Evolutionary conservation across 2,797 vertebrate species (phyloP).

Genomic region (Galaxias olidus): DNA sequence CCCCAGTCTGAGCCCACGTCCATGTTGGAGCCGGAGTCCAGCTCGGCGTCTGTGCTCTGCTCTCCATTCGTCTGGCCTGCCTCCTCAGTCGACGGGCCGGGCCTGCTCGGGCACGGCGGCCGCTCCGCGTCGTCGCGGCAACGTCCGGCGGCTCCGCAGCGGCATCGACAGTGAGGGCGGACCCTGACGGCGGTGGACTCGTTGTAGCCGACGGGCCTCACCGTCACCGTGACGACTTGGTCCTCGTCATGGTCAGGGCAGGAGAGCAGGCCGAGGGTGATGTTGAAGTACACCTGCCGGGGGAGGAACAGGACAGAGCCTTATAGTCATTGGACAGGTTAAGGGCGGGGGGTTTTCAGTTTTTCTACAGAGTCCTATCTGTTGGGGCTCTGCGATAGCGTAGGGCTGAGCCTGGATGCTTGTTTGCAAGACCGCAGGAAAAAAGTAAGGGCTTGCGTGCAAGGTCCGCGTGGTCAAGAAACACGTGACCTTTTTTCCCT

Average conservation of each 20-base stretch:
- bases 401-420: too few species aligned
- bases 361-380: too few species aligned
- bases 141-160: slow-evolving; percentile 58
- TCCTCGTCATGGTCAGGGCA: slow-evolving; percentile 72
- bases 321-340: neutral
- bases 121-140: slow-evolving; percentile 54
- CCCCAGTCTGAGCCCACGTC: slow-evolving; percentile 40
- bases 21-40: slow-evolving; percentile 1
- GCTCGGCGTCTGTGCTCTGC: slow-evolving; percentile 1
- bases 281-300: slow-evolving; percentile 88
- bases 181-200: slow-evolving; percentile 84
- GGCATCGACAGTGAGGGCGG: slow-evolving; percentile 81
- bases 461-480: neutral
- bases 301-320: slow-evolving; percentile 29
- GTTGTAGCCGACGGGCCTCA: slow-evolving; percentile 93
- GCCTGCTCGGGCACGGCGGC: slow-evolving; percentile 35
- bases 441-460: too few species aligned
- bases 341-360: too few species aligned
- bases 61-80: slow-evolving; percentile 3
- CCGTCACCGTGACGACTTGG: slow-evolving; percentile 73
- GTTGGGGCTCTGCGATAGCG: too few species aligned
- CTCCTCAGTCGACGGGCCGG: slow-evolving; percentile 15
- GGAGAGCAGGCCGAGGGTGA: slow-evolving; percentile 83
- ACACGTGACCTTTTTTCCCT: slow-evolving; percentile 56
- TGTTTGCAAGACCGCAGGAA: too few species aligned